These are phyloP conservation scores for Cheirogaleus major DNA, from an alignment of 2,797 vertebrate species.

Conservation along the genomic window DNA sequence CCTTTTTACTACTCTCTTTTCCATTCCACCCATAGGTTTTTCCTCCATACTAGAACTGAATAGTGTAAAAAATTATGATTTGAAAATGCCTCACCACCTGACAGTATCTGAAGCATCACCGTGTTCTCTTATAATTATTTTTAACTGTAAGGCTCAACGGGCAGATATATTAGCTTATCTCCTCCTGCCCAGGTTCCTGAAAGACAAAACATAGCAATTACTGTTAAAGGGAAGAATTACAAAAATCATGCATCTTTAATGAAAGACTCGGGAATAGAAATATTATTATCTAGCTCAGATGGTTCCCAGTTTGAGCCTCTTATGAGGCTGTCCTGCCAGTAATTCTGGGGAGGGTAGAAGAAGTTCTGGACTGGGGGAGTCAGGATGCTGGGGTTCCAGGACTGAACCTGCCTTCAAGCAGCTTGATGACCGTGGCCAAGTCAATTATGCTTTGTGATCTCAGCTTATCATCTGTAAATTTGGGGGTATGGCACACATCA, in stretches of 20 bases:
- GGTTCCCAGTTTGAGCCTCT: constrained; percentile 44
- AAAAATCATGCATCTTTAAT: constrained; percentile 78
- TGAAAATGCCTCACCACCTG: constrained; percentile 10
- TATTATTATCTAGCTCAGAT: constrained; percentile 32
- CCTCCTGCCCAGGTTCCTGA: constrained; percentile 67
- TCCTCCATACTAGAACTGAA: background rate
- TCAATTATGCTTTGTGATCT: background rate
- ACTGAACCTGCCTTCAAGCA: background rate
- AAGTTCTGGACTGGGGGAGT: background rate
- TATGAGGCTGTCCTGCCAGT: constrained; percentile 6
- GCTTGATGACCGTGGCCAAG: background rate
- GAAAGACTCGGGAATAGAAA: constrained; percentile 70
- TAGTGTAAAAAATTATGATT: constrained; percentile 11
- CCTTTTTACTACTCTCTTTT: background rate
- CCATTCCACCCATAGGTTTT: background rate
- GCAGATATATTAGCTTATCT: constrained; percentile 71
- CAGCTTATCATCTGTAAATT: background rate
- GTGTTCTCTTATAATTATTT: constrained; percentile 66
- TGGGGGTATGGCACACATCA: background rate
- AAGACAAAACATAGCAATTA: constrained; percentile 77
- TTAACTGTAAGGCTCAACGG: constrained; percentile 67
- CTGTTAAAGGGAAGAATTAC: constrained; percentile 75
- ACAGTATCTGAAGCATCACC: constrained; percentile 51
- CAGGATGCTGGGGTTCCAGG: background rate
- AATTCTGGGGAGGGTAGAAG: background rate